These are phyloP conservation scores for Drosophila willistoni DNA, from an alignment of 1,140 invertebrate species.

Conservation along the genomic window DNA sequence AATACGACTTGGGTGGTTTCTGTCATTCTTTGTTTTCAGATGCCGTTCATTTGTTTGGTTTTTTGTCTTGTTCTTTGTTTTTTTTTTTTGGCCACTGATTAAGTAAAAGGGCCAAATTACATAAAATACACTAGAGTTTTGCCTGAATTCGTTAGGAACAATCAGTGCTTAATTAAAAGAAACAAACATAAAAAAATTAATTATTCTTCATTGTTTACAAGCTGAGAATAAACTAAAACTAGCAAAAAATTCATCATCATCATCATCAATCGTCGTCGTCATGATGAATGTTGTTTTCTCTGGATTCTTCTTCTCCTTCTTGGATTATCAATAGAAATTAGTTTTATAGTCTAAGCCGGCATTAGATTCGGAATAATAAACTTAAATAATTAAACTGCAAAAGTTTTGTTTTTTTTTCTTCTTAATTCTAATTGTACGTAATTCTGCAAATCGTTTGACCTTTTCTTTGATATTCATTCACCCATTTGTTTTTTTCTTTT, in stretches of 20 bases:
- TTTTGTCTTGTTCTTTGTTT: conserved; percentile 12
- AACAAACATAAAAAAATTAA: conserved; percentile 26
- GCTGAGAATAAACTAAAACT: too few relatives aligned
- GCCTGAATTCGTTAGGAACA: conserved; percentile 78
- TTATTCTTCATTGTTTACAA: conserved; percentile 15
- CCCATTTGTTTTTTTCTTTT: conserved; percentile 15
- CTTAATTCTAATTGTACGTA: conserved; percentile 42
- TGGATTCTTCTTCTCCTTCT: neutral
- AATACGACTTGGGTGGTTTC: conserved; percentile 42
- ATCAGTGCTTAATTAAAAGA: conserved; percentile 59
- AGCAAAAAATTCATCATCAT: conserved; percentile 21
- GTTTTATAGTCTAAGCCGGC: conserved; percentile 75
- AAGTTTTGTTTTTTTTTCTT: neutral
- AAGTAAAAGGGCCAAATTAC: conserved; percentile 71
- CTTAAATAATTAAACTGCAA: conserved; percentile 44
- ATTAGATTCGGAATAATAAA: conserved; percentile 69
- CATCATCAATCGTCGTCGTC: too few relatives aligned
- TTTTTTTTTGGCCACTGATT: conserved; percentile 36
- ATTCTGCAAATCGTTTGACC: conserved; percentile 49
- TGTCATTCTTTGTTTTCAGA: conserved; percentile 19
- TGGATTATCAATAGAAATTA: conserved; percentile 34
- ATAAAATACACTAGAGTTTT: conserved; percentile 58
- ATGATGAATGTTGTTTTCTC: too few relatives aligned
- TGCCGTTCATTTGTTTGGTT: conserved; percentile 10
- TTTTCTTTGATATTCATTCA: conserved; percentile 32